Conservation (phyloP, 2,888 invertebrate species). For the Beris chalybata region DNA sequence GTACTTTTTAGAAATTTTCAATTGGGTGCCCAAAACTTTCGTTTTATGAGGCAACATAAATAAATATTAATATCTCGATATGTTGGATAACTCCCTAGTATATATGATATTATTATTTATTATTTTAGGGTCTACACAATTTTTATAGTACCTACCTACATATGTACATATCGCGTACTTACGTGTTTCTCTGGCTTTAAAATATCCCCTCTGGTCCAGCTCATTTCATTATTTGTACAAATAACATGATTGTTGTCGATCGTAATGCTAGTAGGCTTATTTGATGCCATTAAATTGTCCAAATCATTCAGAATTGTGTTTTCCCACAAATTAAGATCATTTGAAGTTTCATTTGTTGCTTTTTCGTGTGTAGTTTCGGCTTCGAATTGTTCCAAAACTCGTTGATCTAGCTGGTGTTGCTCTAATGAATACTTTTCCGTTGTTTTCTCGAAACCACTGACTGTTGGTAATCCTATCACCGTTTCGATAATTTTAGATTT, state of each 20-base stretch:
- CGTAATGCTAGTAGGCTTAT: slow-evolving; percentile 45
- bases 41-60: too few relatives aligned
- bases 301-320: slow-evolving; percentile 56
- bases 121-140: too few relatives aligned
- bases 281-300: slow-evolving; percentile 55
- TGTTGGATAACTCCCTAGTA: too few relatives aligned
- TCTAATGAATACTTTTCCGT: slow-evolving; percentile 13
- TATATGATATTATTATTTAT: too few relatives aligned
- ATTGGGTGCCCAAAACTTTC: too few relatives aligned
- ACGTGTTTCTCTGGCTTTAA: slow-evolving; percentile 56
- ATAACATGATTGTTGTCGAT: slow-evolving; percentile 12
- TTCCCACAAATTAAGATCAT: slow-evolving; percentile 56
- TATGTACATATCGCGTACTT: slow-evolving; percentile 43
- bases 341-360: slow-evolving; percentile 37
- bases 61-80: too few relatives aligned
- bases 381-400: slow-evolving; percentile 40
- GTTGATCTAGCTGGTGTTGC: slow-evolving; percentile 37
- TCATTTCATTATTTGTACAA: slow-evolving; percentile 15
- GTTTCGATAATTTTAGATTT: background rate
- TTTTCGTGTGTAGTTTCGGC: slow-evolving; percentile 9
- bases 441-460: background rate
- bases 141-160: too few relatives aligned
- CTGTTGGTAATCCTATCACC: background rate
- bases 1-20: too few relatives aligned
- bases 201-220: slow-evolving; percentile 46